A percentile compares a stretch with the other conserved stretches of the same genome.
These are phyloP conservation scores for Cydia splendana DNA, from an alignment of 1,140 invertebrate species.

Conservation along the genomic window DNA sequence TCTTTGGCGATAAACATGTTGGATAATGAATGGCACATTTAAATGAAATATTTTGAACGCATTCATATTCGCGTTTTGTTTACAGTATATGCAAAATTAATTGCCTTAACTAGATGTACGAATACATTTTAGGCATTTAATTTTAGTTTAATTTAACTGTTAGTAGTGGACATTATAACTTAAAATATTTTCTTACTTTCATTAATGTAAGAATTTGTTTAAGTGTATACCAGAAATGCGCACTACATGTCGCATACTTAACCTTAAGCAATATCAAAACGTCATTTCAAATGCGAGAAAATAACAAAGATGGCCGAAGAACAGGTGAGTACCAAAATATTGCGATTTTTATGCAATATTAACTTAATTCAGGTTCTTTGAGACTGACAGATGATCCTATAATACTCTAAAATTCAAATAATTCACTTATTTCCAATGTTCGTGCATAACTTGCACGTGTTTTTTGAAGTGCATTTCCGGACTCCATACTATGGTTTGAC, in stretches of 20 bases:
- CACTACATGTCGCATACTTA: neutral
- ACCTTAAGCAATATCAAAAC: conserved; percentile 46
- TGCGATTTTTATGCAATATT: conserved; percentile 57
- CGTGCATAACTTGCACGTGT: conserved; percentile 20
- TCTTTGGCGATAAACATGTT: neutral
- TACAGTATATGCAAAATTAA: neutral
- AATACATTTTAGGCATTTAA: neutral
- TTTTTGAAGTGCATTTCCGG: conserved; percentile 18
- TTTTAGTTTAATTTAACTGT: neutral
- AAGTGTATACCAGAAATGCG: neutral
- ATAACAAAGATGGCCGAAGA: conserved; percentile 79
- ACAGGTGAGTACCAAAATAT: conserved; percentile 77
- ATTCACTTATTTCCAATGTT: neutral
- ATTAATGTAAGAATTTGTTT: neutral
- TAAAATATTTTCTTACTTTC: neutral
- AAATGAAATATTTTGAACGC: neutral
- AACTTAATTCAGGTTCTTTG: conserved; percentile 53
- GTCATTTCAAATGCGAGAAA: conserved; percentile 74
- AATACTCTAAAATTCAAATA: conserved; percentile 18
- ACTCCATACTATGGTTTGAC: conserved; percentile 14
- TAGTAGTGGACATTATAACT: neutral
- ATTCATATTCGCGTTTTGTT: conserved; percentile 11
- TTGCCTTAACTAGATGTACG: too few species aligned
- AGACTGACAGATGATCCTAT: neutral
- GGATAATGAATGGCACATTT: conserved; percentile 3